phyloP scores from a whole-genome alignment of 1,140 invertebrate genomes.

The Heterodera carotae region DNA sequence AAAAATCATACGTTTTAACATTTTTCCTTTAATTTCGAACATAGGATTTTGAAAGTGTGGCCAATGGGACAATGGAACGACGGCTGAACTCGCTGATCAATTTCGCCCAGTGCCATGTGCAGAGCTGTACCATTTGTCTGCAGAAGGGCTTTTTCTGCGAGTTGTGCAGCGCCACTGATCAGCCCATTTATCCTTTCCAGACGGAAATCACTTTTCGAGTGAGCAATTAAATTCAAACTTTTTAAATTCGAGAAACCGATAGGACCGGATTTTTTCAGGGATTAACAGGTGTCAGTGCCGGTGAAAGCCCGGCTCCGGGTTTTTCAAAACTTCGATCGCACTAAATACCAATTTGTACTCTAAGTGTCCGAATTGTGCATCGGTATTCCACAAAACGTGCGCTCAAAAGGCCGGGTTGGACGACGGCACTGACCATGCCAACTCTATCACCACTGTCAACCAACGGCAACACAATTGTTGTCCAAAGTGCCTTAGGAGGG shows the following conservation, averaged over 20 bases:
- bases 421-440: background rate
- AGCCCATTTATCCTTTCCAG: constrained; percentile 68
- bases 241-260: too few species aligned
- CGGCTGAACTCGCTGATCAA: constrained; percentile 65
- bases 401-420: constrained; percentile 24
- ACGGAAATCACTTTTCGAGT: constrained; percentile 66
- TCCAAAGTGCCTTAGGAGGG: constrained; percentile 36
- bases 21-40: constrained; percentile 13
- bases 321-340: too few species aligned
- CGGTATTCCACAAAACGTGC: constrained; percentile 44
- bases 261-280: too few species aligned
- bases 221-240: background rate
- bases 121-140: constrained; percentile 66
- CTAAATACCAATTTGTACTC: background rate
- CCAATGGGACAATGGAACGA: constrained; percentile 60
- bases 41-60: constrained; percentile 49
- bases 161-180: constrained; percentile 62
- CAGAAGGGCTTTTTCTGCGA: constrained; percentile 69
- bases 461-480: constrained; percentile 23
- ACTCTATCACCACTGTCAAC: background rate
- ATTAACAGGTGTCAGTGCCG: too few species aligned
- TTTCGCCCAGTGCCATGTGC: constrained; percentile 66
- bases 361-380: constrained; percentile 44
- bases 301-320: too few species aligned
- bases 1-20: background rate